Base-by-base conservation (phyloP, 2,888 invertebrate genomes). In the Zygothrica quintamaculata region DNA sequence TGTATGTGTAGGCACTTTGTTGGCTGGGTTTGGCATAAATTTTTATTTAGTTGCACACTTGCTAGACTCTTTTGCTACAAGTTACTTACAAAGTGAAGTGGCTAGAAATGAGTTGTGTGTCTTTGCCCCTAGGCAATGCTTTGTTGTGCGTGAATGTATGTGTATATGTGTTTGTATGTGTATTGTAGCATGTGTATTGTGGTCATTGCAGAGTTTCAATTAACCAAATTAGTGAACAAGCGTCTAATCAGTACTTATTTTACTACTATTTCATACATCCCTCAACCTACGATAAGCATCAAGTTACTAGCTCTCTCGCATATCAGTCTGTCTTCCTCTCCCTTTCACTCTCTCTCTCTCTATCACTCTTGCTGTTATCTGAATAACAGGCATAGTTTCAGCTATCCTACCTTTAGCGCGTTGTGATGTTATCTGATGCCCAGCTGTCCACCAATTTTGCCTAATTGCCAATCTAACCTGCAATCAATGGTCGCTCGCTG, bases 11-110 rank as follows among this genome's bases (percentile, higher is more conserved):
- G 15, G 29, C 39, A 44, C 16, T 9, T 36, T 13, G 36, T 34
- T 29, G 6, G 1, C n/a, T 48, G 43, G 44, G n/a, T 31, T 36
- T 40, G 42, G 79, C 86, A 85, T 73, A 67, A 34, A 80, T 79
- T 80, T 82, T 79, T 84, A 80, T 80, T 84, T 85, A 76, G 74
- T 85, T 29, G 71, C 65, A 42, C 46, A 79, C 67, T 84, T 74
- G 57, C 61, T 42, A 70, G 73, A 73, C 82, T n/a, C n/a, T 78
- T 62, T 44, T 42, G 62, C 44, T 43, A 58, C 69, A 82, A 85
- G 79, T 85, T 69, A 59, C 73, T 66, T 58, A 64, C 74, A 80
- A 80, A 81, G 69, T 69, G 64, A 75, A 69, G 68, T 65, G 56
- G 56, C 64, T 62, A 56, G 72, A 22, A 68, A 65, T 65, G 60